Evolutionary conservation across 2,797 vertebrate genomes (phyloP).

Genomic region (Siniperca scherzeri): DNA sequence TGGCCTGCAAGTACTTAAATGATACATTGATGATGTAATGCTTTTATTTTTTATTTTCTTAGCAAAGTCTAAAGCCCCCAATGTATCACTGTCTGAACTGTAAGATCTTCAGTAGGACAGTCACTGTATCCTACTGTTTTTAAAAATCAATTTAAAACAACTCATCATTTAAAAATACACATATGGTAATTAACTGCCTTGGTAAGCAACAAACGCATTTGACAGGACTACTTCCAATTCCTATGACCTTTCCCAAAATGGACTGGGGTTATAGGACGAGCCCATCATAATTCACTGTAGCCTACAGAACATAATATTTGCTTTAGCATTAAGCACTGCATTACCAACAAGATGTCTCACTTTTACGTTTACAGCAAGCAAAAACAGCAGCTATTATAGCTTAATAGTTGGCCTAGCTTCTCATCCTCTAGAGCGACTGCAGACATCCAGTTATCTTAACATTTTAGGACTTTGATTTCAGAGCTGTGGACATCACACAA

Average conservation of each 20-base stretch:
- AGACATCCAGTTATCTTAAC: background rate
- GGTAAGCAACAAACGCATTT: background rate
- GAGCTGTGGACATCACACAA: background rate
- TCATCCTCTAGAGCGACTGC: background rate
- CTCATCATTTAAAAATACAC: too few relatives aligned
- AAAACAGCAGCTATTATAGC: background rate
- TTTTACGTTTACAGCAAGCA: background rate
- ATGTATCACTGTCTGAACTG: background rate
- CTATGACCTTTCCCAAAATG: background rate
- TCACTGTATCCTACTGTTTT: background rate
- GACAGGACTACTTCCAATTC: background rate
- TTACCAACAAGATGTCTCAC: background rate
- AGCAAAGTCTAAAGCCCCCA: background rate
- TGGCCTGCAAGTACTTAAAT: background rate
- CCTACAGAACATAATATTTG: background rate
- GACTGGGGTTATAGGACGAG: background rate
- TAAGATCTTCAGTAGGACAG: too few relatives aligned
- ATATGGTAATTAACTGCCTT: too few relatives aligned
- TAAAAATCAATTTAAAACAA: background rate
- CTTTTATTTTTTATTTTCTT: background rate
- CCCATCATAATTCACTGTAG: background rate
- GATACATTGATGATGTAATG: too few relatives aligned
- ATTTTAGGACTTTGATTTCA: background rate
- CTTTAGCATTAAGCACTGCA: background rate
- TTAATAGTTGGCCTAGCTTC: background rate